Conservation (phyloP, 2,797 vertebrate species). For the Clangula hyemalis region DNA sequence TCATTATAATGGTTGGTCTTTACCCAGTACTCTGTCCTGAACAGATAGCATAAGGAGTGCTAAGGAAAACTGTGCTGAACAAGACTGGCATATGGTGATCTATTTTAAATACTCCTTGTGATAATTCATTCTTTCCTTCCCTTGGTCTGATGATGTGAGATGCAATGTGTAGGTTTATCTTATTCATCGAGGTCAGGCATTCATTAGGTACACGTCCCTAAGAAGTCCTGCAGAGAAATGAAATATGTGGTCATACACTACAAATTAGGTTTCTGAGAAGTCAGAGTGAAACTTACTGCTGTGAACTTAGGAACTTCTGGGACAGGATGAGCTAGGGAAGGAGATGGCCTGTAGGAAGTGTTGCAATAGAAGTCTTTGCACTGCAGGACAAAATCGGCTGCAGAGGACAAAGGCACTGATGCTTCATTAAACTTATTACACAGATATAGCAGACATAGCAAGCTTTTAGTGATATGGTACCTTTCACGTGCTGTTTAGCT, state of each 20-base stretch:
- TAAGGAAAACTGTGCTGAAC: neutral
- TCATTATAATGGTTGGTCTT: neutral
- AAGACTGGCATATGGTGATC: neutral
- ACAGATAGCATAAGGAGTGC: neutral
- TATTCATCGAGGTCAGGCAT: neutral
- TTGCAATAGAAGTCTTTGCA: slow-evolving; percentile 7
- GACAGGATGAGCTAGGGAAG: neutral
- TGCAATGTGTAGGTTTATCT: neutral
- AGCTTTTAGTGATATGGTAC: neutral
- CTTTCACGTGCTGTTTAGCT: neutral
- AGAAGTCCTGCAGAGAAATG: neutral
- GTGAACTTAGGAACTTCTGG: neutral
- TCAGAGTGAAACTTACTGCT: neutral
- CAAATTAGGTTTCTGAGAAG: slow-evolving; percentile 36
- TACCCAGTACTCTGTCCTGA: neutral
- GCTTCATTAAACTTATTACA: neutral
- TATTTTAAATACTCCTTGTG: neutral
- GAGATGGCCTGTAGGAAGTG: slow-evolving; percentile 13
- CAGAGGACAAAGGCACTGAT: neutral
- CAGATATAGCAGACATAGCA: neutral
- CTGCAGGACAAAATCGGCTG: neutral
- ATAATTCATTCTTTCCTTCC: neutral
- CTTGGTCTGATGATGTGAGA: neutral
- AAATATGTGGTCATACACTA: neutral
- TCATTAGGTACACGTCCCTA: neutral